Conservation (phyloP, 2,113 vertebrate genomes). For the Petrocephalus microphthalmus region DNA sequence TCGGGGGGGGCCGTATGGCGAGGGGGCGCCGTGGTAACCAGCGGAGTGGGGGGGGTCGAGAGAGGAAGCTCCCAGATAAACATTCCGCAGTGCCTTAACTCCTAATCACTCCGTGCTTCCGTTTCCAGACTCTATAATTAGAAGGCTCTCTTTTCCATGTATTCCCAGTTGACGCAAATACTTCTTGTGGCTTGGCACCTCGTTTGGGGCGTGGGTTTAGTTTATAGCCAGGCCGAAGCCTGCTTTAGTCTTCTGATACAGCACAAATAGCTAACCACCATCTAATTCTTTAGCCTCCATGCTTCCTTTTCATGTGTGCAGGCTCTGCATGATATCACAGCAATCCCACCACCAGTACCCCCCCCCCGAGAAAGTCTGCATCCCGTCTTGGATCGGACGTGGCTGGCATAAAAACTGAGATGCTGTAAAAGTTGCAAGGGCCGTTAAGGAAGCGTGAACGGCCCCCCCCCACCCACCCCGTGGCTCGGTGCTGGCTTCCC, state of each 20-base stretch:
- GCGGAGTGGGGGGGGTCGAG: conserved; percentile 60
- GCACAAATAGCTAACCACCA: conserved; percentile 91
- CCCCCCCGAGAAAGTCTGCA: conserved; percentile 42
- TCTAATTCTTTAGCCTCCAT: conserved; percentile 65
- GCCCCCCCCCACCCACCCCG: neutral
- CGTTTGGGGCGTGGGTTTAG: conserved; percentile 92
- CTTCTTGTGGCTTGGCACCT: conserved; percentile 99
- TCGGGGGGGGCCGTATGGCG: conserved; percentile 45
- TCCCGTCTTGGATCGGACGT: conserved; percentile 34
- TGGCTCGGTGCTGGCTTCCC: neutral
- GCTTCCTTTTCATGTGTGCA: conserved; percentile 45
- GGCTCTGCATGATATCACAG: conserved; percentile 29
- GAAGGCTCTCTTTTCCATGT: conserved; percentile 90
- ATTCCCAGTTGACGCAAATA: conserved; percentile 98
- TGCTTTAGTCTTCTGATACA: conserved; percentile 92
- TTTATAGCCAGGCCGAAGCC: conserved; percentile 84
- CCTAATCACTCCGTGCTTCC: conserved; percentile 91
- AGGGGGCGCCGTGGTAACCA: conserved; percentile 62
- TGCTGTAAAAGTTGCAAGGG: conserved; percentile 43
- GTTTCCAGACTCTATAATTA: conserved; percentile 99
- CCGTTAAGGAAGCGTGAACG: neutral
- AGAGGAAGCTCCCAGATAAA: conserved; percentile 99
- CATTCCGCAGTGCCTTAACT: conserved; percentile 91
- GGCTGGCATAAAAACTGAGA: conserved; percentile 52
- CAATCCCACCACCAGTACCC: conserved; percentile 30